Evolutionary conservation across 1,140 invertebrate species (phyloP).

Genomic region (Drosophila truncata): DNA sequence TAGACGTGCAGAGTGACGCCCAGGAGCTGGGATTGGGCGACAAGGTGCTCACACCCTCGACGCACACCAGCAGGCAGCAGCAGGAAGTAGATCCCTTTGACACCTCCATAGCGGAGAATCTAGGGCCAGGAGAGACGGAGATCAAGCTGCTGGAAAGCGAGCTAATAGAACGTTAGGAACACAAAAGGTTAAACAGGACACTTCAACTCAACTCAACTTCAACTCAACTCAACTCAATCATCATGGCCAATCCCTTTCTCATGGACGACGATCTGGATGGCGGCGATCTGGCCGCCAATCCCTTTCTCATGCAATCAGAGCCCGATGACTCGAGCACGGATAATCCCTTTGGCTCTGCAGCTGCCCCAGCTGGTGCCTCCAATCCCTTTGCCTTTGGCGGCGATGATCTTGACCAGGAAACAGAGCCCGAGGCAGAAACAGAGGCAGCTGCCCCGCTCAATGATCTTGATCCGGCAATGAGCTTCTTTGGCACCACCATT

Average conservation of each 20-base stretch:
- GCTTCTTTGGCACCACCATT: constrained; percentile 76
- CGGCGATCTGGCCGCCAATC: constrained; percentile 87
- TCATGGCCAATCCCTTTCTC: constrained; percentile 92
- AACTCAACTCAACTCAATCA: constrained; percentile 1
- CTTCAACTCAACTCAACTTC: too few species aligned
- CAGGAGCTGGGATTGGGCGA: constrained; percentile 83
- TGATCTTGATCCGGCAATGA: constrained; percentile 75
- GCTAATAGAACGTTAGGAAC: constrained; percentile 86
- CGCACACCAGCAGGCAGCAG: constrained; percentile 43
- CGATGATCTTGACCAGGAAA: constrained; percentile 65
- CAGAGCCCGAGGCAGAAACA: constrained; percentile 44
- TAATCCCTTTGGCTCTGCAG: constrained; percentile 70
- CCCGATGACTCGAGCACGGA: constrained; percentile 53
- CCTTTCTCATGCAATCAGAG: constrained; percentile 85
- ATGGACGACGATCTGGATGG: constrained; percentile 88
- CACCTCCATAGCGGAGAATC: constrained; percentile 91
- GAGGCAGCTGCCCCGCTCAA: constrained; percentile 36
- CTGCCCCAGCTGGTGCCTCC: constrained; percentile 59
- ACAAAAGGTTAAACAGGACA: constrained; percentile 22
- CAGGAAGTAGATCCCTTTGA: constrained; percentile 91
- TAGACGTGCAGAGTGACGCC: constrained; percentile 83
- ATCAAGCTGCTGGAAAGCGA: constrained; percentile 91
- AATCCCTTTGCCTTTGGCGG: constrained; percentile 88
- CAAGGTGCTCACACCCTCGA: constrained; percentile 81
- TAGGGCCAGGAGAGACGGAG: constrained; percentile 91